A percentile compares a stretch with the other conserved stretches of the same genome.
These are phyloP conservation scores for Schrankia costaestrigalis DNA, from an alignment of 2,888 invertebrate species.

Conservation along the genomic window DNA sequence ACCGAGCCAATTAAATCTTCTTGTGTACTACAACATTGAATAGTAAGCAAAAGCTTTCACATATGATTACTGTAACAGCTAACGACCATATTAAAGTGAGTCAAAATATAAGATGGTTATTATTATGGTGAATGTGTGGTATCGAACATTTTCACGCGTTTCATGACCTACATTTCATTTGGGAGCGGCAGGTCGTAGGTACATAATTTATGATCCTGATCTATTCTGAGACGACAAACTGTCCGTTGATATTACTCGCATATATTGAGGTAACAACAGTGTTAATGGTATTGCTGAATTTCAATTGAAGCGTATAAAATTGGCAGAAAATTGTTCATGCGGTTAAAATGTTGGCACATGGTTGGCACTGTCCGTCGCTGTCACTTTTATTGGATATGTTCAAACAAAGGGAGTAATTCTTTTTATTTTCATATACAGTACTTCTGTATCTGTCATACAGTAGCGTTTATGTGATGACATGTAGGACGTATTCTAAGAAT, in stretches of 20 bases:
- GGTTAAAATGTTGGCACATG: no score
- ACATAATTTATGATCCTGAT: slow-evolving; percentile 48
- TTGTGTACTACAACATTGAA: not conserved
- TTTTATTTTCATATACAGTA: no score
- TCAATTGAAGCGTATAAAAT: no score
- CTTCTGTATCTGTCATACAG: no score
- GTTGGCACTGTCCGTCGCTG: no score
- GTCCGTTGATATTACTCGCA: slow-evolving; percentile 15
- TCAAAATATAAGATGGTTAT: slow-evolving; percentile 7
- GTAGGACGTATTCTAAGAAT: no score
- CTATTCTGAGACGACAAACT: slow-evolving; percentile 29
- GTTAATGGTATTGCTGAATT: no score
- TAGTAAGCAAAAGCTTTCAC: slow-evolving; percentile 2
- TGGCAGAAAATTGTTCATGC: no score
- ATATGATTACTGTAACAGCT: not conserved
- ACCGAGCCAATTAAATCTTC: no score
- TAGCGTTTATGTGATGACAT: no score
- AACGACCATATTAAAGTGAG: slow-evolving; percentile 10
- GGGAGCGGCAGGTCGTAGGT: slow-evolving; percentile 33
- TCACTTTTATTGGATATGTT: no score
- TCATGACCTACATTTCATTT: slow-evolving; percentile 44
- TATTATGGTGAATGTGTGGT: slow-evolving; percentile 10
- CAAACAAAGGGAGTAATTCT: no score
- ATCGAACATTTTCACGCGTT: slow-evolving; percentile 23
- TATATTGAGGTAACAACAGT: not conserved